Percentiles rank a stretch among this genome's conserved stretches.
Evolutionary conservation across 2,888 invertebrate species (phyloP).

Genomic region (Heliothis peltigera): DNA sequence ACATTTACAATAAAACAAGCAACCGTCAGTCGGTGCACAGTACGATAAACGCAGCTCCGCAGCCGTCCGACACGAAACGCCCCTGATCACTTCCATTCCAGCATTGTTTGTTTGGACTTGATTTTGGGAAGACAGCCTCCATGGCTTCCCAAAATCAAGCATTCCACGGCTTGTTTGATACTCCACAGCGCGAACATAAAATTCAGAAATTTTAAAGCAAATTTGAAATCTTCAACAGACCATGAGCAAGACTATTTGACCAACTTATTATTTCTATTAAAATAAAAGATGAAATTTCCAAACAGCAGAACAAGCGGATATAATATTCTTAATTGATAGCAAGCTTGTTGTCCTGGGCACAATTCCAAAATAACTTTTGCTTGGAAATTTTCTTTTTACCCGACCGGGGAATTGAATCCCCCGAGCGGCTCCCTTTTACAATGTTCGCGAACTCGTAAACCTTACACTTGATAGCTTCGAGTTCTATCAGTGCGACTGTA

Average conservation of each 20-base stretch:
- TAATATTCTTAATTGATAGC: slow-evolving; percentile 41
- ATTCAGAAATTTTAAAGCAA: not conserved
- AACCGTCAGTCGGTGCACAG: too few species aligned
- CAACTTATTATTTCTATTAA: too few species aligned
- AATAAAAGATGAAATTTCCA: not conserved
- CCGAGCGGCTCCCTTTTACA: slow-evolving; percentile 38
- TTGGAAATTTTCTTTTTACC: slow-evolving; percentile 31
- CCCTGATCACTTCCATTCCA: too few species aligned
- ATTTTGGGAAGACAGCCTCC: too few species aligned
- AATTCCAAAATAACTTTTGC: slow-evolving; percentile 35
- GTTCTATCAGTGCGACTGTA: slow-evolving; percentile 51
- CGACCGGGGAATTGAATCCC: slow-evolving; percentile 18
- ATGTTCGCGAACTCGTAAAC: slow-evolving; percentile 57
- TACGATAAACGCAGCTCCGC: too few species aligned
- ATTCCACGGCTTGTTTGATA: too few species aligned
- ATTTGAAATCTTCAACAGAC: not conserved
- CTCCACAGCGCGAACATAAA: too few species aligned
- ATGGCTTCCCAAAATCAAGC: too few species aligned
- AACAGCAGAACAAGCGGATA: slow-evolving; percentile 17
- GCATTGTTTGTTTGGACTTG: too few species aligned
- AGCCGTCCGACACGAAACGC: too few species aligned
- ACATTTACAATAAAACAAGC: too few species aligned
- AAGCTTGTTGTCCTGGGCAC: slow-evolving; percentile 29
- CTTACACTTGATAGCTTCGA: slow-evolving; percentile 52
- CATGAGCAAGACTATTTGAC: too few species aligned